phyloP scores from a whole-genome alignment of 2,797 vertebrate species.

The Mastacembelus armatus region DNA sequence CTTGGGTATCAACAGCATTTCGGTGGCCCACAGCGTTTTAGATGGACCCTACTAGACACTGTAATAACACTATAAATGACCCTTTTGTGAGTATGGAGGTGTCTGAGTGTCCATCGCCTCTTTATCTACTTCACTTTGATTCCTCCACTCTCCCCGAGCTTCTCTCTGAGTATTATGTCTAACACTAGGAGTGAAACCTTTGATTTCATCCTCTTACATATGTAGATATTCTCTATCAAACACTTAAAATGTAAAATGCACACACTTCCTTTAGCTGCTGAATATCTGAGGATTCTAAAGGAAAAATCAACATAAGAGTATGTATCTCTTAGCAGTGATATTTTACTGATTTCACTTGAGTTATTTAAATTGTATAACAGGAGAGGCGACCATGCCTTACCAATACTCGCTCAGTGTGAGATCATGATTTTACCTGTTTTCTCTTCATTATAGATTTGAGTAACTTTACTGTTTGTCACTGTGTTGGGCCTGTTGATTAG shows the following conservation, averaged over 20 bases:
- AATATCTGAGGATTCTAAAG: conserved; percentile 3
- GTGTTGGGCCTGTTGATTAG: too few species aligned
- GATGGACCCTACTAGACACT: conserved; percentile 49
- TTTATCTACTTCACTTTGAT: conserved; percentile 48
- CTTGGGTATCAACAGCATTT: conserved; percentile 60
- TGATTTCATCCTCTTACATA: conserved; percentile 12
- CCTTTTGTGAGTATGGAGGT: conserved; percentile 34
- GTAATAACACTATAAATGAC: conserved; percentile 57
- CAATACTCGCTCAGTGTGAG: too few species aligned
- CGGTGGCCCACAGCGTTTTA: conserved; percentile 55
- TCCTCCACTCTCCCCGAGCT: conserved; percentile 1
- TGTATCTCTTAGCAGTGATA: background rate
- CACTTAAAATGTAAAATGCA: background rate
- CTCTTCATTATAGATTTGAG: too few species aligned
- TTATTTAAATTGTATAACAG: too few species aligned
- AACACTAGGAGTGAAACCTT: background rate
- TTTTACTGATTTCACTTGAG: background rate
- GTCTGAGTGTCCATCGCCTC: conserved; percentile 12
- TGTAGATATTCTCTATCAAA: conserved; percentile 10
- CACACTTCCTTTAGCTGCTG: background rate
- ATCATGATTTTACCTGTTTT: too few species aligned
- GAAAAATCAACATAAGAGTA: conserved; percentile 7
- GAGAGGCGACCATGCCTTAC: too few species aligned
- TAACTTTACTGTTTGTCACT: too few species aligned
- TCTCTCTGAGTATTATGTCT: conserved; percentile 30